A percentile compares a stretch with the other conserved stretches of the same genome.
phyloP scores from a whole-genome alignment of 2,797 vertebrate species.

The Decapterus maruadsi region DNA sequence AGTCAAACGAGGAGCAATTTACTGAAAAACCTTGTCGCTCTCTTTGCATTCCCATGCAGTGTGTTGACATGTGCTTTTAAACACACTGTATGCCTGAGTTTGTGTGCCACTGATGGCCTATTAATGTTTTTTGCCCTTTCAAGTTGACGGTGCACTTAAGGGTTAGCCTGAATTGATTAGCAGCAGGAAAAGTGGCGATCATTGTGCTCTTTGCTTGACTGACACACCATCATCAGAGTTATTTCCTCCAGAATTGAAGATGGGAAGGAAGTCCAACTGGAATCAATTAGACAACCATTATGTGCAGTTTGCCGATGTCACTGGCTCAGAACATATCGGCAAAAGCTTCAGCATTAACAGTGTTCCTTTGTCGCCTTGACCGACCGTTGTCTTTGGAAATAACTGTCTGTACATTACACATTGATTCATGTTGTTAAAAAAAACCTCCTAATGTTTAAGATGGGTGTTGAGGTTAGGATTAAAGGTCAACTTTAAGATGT shows the following conservation, averaged over 20 bases:
- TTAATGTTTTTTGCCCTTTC: conserved; percentile 27
- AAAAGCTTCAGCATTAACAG: conserved; percentile 17
- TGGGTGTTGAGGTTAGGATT: background rate
- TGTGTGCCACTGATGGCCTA: background rate
- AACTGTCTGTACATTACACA: background rate
- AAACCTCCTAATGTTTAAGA: background rate
- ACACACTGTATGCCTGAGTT: background rate
- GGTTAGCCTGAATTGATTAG: conserved; percentile 34
- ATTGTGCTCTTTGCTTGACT: conserved; percentile 38
- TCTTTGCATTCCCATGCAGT: background rate
- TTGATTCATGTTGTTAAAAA: background rate
- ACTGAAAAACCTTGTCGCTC: conserved; percentile 18
- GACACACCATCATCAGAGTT: conserved; percentile 7
- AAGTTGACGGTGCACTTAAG: background rate
- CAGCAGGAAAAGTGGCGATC: conserved; percentile 3
- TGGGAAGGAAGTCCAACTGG: conserved; percentile 19
- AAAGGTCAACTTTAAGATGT: background rate
- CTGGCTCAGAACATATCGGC: conserved; percentile 10
- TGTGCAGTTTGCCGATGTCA: conserved; percentile 14
- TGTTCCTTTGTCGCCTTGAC: background rate
- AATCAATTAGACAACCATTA: conserved; percentile 48
- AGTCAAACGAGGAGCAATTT: conserved; percentile 49
- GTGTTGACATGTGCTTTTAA: conserved; percentile 28
- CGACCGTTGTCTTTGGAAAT: background rate
- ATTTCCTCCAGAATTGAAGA: conserved; percentile 19